A percentile compares a stretch with the other conserved stretches of the same genome.
Evolutionary conservation across 2,797 vertebrate genomes (phyloP).

Genomic region (Tragopan temminckii): DNA sequence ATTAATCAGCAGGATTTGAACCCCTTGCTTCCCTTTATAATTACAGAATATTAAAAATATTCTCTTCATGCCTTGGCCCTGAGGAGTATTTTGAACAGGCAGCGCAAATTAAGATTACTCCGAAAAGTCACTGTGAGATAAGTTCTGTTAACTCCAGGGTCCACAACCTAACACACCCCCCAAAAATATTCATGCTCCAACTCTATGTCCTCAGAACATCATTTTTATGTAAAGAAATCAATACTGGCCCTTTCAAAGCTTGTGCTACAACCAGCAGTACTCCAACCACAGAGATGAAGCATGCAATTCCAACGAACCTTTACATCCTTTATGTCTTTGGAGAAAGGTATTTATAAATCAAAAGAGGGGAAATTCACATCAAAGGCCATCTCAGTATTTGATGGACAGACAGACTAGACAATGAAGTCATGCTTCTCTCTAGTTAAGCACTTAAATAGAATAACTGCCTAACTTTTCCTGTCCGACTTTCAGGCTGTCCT

Average conservation of each 20-base stretch:
- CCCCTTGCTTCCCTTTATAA: not conserved
- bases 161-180: not conserved
- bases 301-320: not conserved
- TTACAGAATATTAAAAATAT: not conserved
- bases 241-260: not conserved
- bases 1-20: not conserved
- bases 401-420: not conserved
- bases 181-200: not conserved
- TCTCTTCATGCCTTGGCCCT: not conserved
- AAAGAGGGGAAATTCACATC: not conserved
- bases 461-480: not conserved
- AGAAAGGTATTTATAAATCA: not conserved
- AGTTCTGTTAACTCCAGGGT: not conserved
- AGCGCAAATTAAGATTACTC: not conserved
- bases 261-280: not conserved
- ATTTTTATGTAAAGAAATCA: not conserved
- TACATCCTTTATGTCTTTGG: not conserved
- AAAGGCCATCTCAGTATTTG: not conserved
- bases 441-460: not conserved
- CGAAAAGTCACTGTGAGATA: not conserved
- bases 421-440: not conserved
- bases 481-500: not conserved
- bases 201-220: not conserved
- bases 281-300: not conserved
- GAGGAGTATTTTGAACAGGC: not conserved